These are phyloP conservation scores for Glaucopsyche alexis DNA, from an alignment of 2,888 invertebrate species.

Conservation along the genomic window DNA sequence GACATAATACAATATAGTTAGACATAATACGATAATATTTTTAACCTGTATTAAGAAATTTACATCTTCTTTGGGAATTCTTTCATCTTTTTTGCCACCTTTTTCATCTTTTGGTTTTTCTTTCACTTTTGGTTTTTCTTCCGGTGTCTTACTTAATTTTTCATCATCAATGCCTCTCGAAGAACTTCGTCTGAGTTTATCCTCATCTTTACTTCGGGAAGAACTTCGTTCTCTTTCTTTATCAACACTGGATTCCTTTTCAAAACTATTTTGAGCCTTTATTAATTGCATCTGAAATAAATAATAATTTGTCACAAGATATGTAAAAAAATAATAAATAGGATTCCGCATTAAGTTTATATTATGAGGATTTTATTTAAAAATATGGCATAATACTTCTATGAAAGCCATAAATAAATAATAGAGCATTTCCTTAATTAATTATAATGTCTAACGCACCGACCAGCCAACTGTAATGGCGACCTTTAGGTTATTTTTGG, in stretches of 20 bases:
- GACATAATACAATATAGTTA: neutral
- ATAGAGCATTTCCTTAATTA: conserved; percentile 66
- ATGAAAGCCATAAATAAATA: conserved; percentile 39
- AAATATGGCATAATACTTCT: neutral
- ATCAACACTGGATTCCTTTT: conserved; percentile 74
- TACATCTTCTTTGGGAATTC: conserved; percentile 67
- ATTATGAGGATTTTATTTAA: neutral
- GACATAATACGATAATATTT: neutral
- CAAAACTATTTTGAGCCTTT: conserved; percentile 76
- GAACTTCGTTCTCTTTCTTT: conserved; percentile 71
- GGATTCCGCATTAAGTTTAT: neutral
- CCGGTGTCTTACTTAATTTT: conserved; percentile 38
- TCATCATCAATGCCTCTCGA: conserved; percentile 21
- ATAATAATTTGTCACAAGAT: neutral
- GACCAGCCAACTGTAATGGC: conserved; percentile 61
- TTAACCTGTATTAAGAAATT: conserved; percentile 75
- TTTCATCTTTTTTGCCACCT: conserved; percentile 55
- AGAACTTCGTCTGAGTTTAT: conserved; percentile 48
- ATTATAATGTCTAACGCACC: conserved; percentile 58
- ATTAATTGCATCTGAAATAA: conserved; percentile 76
- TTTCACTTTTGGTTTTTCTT: conserved; percentile 33
- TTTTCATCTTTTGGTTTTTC: conserved; percentile 34
- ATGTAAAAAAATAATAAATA: neutral
- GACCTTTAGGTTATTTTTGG: conserved; percentile 75
- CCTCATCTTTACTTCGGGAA: conserved; percentile 72